Evolutionary conservation across 1,140 invertebrate species (phyloP).

Genomic region (Cataglyphis hispanica): DNA sequence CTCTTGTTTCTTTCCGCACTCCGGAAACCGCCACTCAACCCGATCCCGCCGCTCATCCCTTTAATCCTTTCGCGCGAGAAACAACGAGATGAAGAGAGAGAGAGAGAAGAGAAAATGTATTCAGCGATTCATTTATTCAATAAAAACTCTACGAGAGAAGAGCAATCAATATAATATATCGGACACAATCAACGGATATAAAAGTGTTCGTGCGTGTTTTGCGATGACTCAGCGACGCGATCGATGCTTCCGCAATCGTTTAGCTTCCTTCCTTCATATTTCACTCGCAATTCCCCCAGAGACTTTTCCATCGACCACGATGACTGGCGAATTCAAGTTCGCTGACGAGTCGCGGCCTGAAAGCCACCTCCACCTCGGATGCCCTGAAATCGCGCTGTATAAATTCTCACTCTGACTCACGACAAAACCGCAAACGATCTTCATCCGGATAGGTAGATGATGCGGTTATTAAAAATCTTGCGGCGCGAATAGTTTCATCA

Average conservation of each 20-base stretch:
- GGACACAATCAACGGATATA: not conserved
- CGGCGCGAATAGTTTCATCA: slow-evolving; percentile 12
- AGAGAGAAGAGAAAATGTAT: not conserved
- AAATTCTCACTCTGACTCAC: slow-evolving; percentile 38
- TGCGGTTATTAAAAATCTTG: slow-evolving; percentile 38
- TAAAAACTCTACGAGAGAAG: slow-evolving; percentile 18
- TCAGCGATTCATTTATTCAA: slow-evolving; percentile 26
- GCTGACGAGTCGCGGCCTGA: slow-evolving; percentile 23
- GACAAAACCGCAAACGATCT: slow-evolving; percentile 39
- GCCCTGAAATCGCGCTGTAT: slow-evolving; percentile 8
- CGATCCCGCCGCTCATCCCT: slow-evolving; percentile 6
- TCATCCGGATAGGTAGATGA: slow-evolving; percentile 46
- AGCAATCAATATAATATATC: not conserved
- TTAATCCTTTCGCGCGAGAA: slow-evolving; percentile 19
- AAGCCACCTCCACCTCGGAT: not conserved
- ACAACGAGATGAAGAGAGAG: not conserved
- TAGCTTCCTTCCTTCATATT: slow-evolving; percentile 50
- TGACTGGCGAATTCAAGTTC: slow-evolving; percentile 49
- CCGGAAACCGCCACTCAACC: slow-evolving; percentile 31
- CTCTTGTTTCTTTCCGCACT: slow-evolving; percentile 55
- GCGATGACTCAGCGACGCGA: slow-evolving; percentile 43
- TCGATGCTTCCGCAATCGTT: slow-evolving; percentile 46
- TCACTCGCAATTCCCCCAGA: slow-evolving; percentile 24
- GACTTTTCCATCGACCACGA: slow-evolving; percentile 19
- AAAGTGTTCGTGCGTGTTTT: not conserved